A percentile compares a stretch with the other conserved stretches of the same genome.
phyloP scores from a whole-genome alignment of 1,140 invertebrate genomes.

The Ditylenchus dipsaci region DNA sequence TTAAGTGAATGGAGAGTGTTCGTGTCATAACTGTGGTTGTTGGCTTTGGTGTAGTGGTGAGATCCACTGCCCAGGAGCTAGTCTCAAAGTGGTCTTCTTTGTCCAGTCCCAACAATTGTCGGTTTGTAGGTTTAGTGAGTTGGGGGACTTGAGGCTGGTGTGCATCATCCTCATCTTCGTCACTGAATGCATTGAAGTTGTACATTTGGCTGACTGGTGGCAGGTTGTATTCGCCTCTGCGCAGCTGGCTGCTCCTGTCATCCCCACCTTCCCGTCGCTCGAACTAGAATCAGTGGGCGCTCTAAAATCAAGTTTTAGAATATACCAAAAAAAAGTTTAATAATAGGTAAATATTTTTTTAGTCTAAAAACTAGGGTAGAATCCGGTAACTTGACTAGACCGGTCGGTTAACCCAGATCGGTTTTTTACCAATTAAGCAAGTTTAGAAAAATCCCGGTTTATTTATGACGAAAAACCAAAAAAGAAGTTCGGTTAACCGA shows the following conservation, averaged over 20 bases:
- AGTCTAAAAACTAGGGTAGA: too few relatives aligned
- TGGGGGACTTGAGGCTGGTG: slow-evolving; percentile 1
- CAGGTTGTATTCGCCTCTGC: slow-evolving; percentile 43
- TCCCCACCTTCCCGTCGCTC: slow-evolving; percentile 38
- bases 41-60: not conserved
- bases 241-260: slow-evolving; percentile 17
- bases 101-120: not conserved
- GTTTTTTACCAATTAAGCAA: too few relatives aligned
- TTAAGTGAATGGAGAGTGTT: not conserved
- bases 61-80: slow-evolving; percentile 10
- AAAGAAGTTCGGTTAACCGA: too few relatives aligned
- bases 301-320: not conserved
- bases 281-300: slow-evolving; percentile 11
- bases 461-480: too few relatives aligned
- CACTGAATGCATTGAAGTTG: slow-evolving; percentile 33
- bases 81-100: slow-evolving; percentile 15
- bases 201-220: slow-evolving; percentile 48
- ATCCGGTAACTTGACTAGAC: too few relatives aligned
- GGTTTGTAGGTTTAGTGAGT: not conserved
- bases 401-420: too few relatives aligned
- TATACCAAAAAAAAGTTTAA: too few relatives aligned
- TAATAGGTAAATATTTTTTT: too few relatives aligned
- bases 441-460: too few relatives aligned
- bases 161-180: slow-evolving; percentile 40
- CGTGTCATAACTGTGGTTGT: not conserved